phyloP scores from a whole-genome alignment of 2,113 vertebrate genomes.

The Numenius arquata region DNA sequence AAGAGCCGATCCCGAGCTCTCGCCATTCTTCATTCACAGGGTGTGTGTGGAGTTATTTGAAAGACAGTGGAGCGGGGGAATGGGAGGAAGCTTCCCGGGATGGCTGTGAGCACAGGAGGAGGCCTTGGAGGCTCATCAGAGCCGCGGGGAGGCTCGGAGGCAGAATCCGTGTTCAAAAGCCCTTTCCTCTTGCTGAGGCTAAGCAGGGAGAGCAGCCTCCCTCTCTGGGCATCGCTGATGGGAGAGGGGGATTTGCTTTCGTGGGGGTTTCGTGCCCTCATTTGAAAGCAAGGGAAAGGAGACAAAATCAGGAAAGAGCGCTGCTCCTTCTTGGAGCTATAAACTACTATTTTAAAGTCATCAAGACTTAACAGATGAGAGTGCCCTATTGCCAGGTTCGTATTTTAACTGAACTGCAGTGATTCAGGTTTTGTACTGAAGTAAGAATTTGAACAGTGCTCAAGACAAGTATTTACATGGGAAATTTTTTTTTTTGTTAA shows the following conservation, averaged over 20 bases:
- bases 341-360: neutral
- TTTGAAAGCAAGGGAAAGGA: neutral
- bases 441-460: neutral
- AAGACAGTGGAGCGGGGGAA: neutral
- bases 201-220: neutral
- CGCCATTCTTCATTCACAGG: neutral
- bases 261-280: fast-evolving
- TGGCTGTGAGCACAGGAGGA: neutral
- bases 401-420: neutral
- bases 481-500: neutral
- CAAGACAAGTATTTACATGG: neutral
- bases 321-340: neutral
- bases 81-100: neutral
- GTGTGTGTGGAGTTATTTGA: neutral
- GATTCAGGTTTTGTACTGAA: neutral
- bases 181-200: neutral
- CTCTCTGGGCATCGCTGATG: fast-evolving
- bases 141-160: fast-evolving
- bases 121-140: neutral
- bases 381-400: neutral
- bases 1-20: neutral
- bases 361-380: neutral
- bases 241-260: neutral
- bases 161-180: neutral
- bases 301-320: neutral